phyloP scores from a whole-genome alignment of 2,888 invertebrate genomes.

The Phasia obesa region DNA sequence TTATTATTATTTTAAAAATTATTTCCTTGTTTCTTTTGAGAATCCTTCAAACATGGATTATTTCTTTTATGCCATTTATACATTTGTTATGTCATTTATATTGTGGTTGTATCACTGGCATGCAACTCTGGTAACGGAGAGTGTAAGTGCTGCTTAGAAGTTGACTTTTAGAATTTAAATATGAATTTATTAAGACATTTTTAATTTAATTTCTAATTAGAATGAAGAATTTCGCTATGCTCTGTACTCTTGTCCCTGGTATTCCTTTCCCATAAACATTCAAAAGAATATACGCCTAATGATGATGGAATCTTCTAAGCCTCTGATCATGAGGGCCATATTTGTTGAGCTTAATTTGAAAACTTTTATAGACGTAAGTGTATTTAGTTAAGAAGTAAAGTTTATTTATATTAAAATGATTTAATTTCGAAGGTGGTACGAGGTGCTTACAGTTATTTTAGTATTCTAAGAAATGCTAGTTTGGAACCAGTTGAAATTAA shows the following conservation, averaged over 20 bases:
- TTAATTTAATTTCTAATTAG: slow-evolving; percentile 66
- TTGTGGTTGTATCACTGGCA: slow-evolving; percentile 79
- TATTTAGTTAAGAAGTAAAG: too few relatives aligned
- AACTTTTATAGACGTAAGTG: slow-evolving; percentile 77
- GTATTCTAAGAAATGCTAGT: slow-evolving; percentile 74
- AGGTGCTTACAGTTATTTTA: slow-evolving; percentile 79
- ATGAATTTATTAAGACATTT: background rate
- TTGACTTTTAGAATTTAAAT: background rate
- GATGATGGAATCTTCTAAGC: slow-evolving; percentile 75
- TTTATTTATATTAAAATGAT: background rate
- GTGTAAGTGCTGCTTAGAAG: slow-evolving; percentile 71
- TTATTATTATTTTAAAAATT: background rate
- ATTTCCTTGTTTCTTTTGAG: slow-evolving; percentile 59
- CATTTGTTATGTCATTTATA: slow-evolving; percentile 75
- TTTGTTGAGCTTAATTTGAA: slow-evolving; percentile 76
- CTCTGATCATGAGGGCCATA: slow-evolving; percentile 76
- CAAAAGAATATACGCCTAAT: slow-evolving; percentile 74
- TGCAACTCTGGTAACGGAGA: slow-evolving; percentile 75
- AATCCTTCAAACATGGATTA: slow-evolving; percentile 76
- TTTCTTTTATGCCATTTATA: slow-evolving; percentile 75
- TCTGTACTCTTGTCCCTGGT: slow-evolving; percentile 77
- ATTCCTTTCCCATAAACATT: slow-evolving; percentile 74
- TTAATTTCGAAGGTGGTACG: slow-evolving; percentile 75
- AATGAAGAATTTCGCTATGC: slow-evolving; percentile 74
- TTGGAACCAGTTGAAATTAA: slow-evolving; percentile 15